Evolutionary conservation across 2,888 invertebrate species (phyloP), one percentile per base, ranked within the genome.

Genomic region (Xanthia togata): DNA sequence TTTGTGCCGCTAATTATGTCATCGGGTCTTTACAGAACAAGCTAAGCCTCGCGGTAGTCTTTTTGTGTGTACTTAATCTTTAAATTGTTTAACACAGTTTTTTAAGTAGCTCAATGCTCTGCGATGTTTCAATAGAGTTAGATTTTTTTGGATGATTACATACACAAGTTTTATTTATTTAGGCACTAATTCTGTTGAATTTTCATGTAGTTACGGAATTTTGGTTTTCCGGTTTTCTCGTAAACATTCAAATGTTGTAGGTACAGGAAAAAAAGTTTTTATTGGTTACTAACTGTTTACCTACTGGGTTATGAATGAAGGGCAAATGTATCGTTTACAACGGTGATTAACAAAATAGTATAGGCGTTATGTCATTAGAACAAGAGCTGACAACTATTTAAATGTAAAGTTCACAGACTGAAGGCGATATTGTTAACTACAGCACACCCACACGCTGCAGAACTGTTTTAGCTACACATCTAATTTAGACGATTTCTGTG

Each of bases 1-100:
- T 90, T 91, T 91, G 87, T 85, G 83, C 72, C 72, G 70, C 81
- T 84, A 91, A 93, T 92, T 93, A 92, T 93, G 92, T 92, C 93
- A 93, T 88, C 89, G 84, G 84, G 86, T 6, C 78, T 84, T 84
- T 78, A 79, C 87, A 81, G 80, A 81, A 78, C 78, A 77, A 35
- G 65, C 70, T 83, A 69, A 73, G 64, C 73, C 70, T 53, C 71
- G 0, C 72, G 41, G 75, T 63, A 74, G 60, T 50, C 67, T 68
- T 84, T 78, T 70, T 76, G 68, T 60, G 68, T 75, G 70, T 76
- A 76, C 70, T 69, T 85, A 82, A 53, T 68, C 55, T 75, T 63
- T 83, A 64, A 64, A 73, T 73, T 73, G 78, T 80, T 78, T 65
- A 76, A 77, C 68, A 82, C 35, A 47, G 78, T 71, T 82, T 67